These are phyloP conservation scores for Callithrix jacchus DNA, from an alignment of 2,113 vertebrate genomes.

Conservation along the genomic window DNA sequence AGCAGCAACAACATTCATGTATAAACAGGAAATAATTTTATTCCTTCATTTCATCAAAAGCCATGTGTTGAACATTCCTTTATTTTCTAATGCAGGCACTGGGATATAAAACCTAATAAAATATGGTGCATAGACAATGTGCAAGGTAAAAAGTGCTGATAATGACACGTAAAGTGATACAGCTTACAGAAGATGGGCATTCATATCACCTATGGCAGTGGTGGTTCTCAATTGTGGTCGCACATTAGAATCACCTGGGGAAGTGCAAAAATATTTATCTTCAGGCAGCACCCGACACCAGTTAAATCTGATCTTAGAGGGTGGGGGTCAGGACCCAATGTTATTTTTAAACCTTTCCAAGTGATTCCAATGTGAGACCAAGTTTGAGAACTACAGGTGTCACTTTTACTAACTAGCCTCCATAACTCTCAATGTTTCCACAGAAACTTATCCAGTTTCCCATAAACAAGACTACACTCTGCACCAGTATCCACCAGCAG, in stretches of 20 bases:
- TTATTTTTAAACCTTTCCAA: neutral
- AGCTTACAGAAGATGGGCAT: neutral
- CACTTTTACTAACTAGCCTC: too few relatives aligned
- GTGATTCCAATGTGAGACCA: neutral
- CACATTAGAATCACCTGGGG: neutral
- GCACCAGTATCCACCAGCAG: too few relatives aligned
- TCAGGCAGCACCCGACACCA: neutral
- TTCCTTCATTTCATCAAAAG: neutral
- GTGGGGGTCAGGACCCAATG: neutral
- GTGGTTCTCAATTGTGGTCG: neutral
- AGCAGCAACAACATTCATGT: neutral
- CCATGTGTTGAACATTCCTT: neutral
- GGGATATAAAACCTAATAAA: neutral
- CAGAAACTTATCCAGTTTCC: too few relatives aligned
- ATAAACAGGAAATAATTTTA: slow-evolving; percentile 16
- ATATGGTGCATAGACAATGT: neutral
- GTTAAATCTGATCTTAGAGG: neutral
- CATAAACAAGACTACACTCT: too few relatives aligned
- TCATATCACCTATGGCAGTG: neutral
- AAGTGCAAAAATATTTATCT: neutral
- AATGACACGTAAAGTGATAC: neutral
- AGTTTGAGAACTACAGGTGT: neutral
- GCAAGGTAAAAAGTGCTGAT: neutral
- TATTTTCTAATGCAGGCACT: neutral
- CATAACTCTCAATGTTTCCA: too few relatives aligned